Evolutionary conservation across 1,140 invertebrate genomes (phyloP), one percentile per base, ranked within the genome.

Genomic region (Leptinotarsa texana): DNA sequence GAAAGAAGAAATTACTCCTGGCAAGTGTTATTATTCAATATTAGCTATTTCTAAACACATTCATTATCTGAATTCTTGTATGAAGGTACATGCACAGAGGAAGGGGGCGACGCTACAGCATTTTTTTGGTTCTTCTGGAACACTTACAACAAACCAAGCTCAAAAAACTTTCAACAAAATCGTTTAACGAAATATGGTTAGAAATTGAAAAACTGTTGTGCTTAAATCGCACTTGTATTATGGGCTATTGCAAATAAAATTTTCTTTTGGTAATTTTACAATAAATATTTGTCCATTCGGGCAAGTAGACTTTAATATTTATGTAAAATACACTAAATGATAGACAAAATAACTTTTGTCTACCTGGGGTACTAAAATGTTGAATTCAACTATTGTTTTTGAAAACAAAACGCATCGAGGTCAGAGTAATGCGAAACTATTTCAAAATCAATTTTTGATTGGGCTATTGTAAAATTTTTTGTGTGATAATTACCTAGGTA

Each of bases 201-300:
- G 76, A 77, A 79, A 76, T 77, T 76, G 74, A 76, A 72, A 11
- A 81, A 80, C 74, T 69, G 68, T 63, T 71, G 74, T 74, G 75
- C 73, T 62, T 62, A 70, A 33, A 22, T 63, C 74, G 71, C 69
- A 48, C 63, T 75, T 81, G 77, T 78, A 73, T 78, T 77, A 76
- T 82, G 79, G 78, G 78, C 80, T 82, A 82, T 82, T 82, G 81
- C 80, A 82, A 82, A 79, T 72, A 79, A 82, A 80, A 73, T 73
- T 80, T 42, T 83, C 80, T 79, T 78, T 80, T 79, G 78, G 84
- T 83, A 83, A 85, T 84, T 85, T 85, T 85, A 85, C 84, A 82
- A 84, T 84, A 85, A 84, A 84, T 85, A 84, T 83, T 81, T 79
- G 84, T 84, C 84, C 79, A 80, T 83, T 85, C 84, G 84, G 84